Conservation (phyloP, 2,797 vertebrate species). For the Melopsittacus undulatus region DNA sequence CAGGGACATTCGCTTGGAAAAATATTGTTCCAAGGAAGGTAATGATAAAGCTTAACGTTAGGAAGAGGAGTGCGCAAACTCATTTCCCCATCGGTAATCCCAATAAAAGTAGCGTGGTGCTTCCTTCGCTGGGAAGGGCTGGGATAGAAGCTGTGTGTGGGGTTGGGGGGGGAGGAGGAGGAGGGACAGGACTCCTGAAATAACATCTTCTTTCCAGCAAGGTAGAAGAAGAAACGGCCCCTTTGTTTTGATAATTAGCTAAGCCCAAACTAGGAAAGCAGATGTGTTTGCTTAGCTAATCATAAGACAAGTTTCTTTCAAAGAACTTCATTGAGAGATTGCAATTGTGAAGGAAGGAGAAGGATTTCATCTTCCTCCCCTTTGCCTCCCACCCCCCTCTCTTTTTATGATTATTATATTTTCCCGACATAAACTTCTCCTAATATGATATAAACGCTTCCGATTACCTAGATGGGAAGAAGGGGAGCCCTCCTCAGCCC, state of each 20-base stretch:
- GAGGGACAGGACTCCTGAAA: constrained; percentile 73
- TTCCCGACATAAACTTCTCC: neutral
- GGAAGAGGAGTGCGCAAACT: constrained; percentile 73
- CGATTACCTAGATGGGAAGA: constrained; percentile 43
- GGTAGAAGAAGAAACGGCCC: constrained; percentile 73
- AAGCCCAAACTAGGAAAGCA: constrained; percentile 78
- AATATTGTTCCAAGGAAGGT: constrained; percentile 78
- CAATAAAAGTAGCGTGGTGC: constrained; percentile 74
- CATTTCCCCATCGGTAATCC: constrained; percentile 78
- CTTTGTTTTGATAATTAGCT: constrained; percentile 81
- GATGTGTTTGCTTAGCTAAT: constrained; percentile 83
- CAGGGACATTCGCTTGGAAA: constrained; percentile 72
- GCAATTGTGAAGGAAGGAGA: neutral
- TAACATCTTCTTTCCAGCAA: constrained; percentile 78
- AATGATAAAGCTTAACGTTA: constrained; percentile 74
- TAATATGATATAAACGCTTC: constrained; percentile 25
- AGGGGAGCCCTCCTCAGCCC: constrained; percentile 8
- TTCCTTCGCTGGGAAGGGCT: constrained; percentile 67
- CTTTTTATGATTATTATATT: neutral
- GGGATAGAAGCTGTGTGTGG: constrained; percentile 33
- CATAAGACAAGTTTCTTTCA: constrained; percentile 77
- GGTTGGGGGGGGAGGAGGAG: neutral
- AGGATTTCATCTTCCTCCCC: constrained; percentile 4
- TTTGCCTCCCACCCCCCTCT: neutral
- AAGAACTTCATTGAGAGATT: constrained; percentile 68